These are phyloP conservation scores for Pocillopora grandis DNA, from an alignment of 92 coral and sea anemone species.

Conservation along the genomic window DNA sequence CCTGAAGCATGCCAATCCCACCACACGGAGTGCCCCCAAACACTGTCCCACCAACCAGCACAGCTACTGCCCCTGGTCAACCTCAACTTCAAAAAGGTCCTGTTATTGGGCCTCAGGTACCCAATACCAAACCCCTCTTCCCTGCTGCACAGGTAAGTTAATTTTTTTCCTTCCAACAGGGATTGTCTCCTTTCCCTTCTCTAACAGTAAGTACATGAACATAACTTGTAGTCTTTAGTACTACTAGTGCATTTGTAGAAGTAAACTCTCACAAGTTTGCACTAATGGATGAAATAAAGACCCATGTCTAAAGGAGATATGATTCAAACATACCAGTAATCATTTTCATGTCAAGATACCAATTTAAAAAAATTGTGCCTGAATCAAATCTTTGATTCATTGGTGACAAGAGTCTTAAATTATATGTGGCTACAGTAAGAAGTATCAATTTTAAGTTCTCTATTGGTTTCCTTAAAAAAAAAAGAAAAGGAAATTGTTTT, in stretches of 20 bases:
- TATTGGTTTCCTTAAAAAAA: no score
- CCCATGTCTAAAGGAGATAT: no score
- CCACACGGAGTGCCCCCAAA: constrained; percentile 20
- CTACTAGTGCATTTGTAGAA: background rate
- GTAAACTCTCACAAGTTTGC: no score
- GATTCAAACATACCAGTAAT: no score
- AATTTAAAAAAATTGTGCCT: background rate
- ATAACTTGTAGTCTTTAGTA: constrained; percentile 16
- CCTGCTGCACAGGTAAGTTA: constrained; percentile 97
- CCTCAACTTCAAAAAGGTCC: constrained; percentile 48
- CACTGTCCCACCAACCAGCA: constrained; percentile 26
- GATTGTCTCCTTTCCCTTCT: constrained; percentile 22
- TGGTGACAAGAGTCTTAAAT: no score
- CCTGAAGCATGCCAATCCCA: constrained; percentile 25
- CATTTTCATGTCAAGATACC: background rate
- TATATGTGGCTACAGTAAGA: no score
- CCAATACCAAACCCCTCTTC: constrained; percentile 95
- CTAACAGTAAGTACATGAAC: constrained; percentile 48
- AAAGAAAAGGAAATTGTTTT: no score
- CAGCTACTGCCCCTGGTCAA: constrained; percentile 25
- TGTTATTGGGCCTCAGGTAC: constrained; percentile 92
- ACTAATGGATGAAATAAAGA: no score
- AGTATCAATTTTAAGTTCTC: no score
- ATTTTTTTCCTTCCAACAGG: constrained; percentile 1
- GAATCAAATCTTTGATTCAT: background rate